These are phyloP conservation scores for Mesochorus sp. DNA, from an alignment of 2,888 invertebrate genomes.

Conservation along the genomic window DNA sequence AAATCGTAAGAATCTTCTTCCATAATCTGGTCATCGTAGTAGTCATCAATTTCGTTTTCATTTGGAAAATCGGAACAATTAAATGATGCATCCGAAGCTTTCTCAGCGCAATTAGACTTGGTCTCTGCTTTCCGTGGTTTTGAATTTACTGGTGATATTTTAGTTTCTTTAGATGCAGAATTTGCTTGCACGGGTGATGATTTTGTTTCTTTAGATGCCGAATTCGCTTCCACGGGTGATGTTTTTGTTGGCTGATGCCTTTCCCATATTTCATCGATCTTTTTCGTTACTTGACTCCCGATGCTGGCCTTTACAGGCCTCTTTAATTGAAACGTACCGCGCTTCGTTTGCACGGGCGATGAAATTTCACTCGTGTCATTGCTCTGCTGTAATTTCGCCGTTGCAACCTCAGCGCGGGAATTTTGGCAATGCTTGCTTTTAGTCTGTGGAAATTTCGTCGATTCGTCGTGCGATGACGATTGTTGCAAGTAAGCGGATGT, in stretches of 20 bases:
- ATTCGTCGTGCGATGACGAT: constrained; percentile 29
- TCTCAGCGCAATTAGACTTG: no score
- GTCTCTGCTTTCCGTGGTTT: not conserved
- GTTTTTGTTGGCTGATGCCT: constrained; percentile 63
- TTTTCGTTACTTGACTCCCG: constrained; percentile 66
- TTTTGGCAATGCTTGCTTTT: not conserved
- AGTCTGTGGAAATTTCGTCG: not conserved
- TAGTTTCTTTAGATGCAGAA: constrained; percentile 12
- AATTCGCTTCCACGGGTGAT: constrained; percentile 25
- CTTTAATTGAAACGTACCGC: constrained; percentile 75
- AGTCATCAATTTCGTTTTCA: constrained; percentile 5
- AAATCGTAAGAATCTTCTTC: constrained; percentile 15
- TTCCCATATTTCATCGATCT: constrained; percentile 72
- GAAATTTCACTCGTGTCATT: constrained; percentile 33
- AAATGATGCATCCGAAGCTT: not conserved
- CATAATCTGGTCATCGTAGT: not conserved
- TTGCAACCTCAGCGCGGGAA: not conserved
- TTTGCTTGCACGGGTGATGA: not conserved
- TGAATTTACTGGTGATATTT: not conserved
- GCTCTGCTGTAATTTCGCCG: not conserved
- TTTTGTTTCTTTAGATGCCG: constrained; percentile 8
- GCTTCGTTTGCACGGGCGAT: constrained; percentile 60
- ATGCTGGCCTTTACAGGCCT: constrained; percentile 75
- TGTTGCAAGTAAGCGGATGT: not conserved
- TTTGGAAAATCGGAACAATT: not conserved